Evolutionary conservation across 2,888 invertebrate species (phyloP).

Genomic region (Hydrotaea cyrtoneurina): DNA sequence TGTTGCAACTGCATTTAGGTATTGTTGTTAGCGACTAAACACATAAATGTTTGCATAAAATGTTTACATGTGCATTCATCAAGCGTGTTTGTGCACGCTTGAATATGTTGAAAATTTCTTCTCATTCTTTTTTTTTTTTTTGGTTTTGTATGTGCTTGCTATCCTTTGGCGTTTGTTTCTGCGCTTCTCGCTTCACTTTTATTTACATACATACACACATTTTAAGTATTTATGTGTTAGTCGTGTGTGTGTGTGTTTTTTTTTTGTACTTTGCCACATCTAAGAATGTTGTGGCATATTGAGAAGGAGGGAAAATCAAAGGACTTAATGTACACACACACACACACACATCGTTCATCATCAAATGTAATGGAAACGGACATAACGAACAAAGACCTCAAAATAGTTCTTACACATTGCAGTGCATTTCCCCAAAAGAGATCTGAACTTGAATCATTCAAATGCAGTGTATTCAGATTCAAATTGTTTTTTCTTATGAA

Average conservation of each 20-base stretch:
- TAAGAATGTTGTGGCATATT: neutral
- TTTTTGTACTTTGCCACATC: neutral
- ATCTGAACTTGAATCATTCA: too few species aligned
- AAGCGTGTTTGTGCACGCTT: slow-evolving; percentile 34
- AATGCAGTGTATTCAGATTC: too few species aligned
- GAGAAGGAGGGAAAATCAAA: neutral
- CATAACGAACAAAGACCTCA: too few species aligned
- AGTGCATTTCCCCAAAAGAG: too few species aligned
- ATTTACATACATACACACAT: neutral
- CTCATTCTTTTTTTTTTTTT: neutral
- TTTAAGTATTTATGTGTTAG: neutral
- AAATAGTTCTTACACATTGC: too few species aligned
- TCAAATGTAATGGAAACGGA: too few species aligned
- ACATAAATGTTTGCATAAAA: slow-evolving; percentile 45
- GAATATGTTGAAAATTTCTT: slow-evolving; percentile 14
- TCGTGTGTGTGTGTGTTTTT: slow-evolving; percentile 5
- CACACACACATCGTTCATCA: too few species aligned
- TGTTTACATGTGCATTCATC: slow-evolving; percentile 45
- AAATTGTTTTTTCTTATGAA: too few species aligned
- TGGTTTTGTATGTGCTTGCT: neutral
- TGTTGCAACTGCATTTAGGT: neutral
- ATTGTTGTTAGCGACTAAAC: slow-evolving; percentile 41
- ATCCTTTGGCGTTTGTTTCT: slow-evolving; percentile 3
- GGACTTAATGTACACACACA: slow-evolving; percentile 5
- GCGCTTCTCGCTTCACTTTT: neutral